These are phyloP conservation scores for Apocheima hispidaria DNA, from an alignment of 2,888 invertebrate genomes.

Conservation along the genomic window DNA sequence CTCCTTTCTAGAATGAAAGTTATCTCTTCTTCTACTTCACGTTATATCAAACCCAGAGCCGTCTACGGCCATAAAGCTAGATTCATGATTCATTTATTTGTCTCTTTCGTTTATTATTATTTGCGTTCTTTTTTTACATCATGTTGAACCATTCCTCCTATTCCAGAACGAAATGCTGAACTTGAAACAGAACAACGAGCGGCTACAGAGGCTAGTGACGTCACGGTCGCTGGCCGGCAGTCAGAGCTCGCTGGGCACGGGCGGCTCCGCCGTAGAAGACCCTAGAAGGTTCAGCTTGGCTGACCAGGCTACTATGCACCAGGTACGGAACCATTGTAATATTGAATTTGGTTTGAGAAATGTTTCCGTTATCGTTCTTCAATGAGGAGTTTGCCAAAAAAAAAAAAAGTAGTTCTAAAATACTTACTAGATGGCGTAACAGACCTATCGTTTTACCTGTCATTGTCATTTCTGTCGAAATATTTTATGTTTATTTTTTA, in stretches of 20 bases:
- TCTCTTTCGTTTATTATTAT: not conserved
- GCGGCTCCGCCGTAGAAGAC: slow-evolving; percentile 81
- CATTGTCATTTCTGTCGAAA: too few relatives aligned
- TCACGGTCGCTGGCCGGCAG: slow-evolving; percentile 88
- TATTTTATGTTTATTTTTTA: too few relatives aligned
- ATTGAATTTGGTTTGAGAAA: not conserved
- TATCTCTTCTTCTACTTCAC: too few relatives aligned
- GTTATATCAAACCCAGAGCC: too few relatives aligned
- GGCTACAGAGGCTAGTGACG: slow-evolving; percentile 94
- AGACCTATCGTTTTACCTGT: too few relatives aligned
- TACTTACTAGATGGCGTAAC: too few relatives aligned
- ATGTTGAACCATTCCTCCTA: slow-evolving; percentile 36
- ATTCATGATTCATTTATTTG: not conserved
- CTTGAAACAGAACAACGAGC: slow-evolving; percentile 98
- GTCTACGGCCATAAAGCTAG: not conserved
- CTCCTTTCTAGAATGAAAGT: too few relatives aligned
- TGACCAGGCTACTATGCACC: slow-evolving; percentile 83
- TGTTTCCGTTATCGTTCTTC: not conserved
- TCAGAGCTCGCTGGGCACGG: slow-evolving; percentile 86
- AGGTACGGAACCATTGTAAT: slow-evolving; percentile 65
- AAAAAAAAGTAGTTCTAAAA: too few relatives aligned
- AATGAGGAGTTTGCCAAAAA: too few relatives aligned
- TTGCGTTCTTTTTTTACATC: not conserved
- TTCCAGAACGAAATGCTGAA: slow-evolving; percentile 97
- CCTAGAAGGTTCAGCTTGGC: slow-evolving; percentile 87